Conservation (phyloP, 1,140 invertebrate genomes). For the Leptinotarsa defecta region DNA sequence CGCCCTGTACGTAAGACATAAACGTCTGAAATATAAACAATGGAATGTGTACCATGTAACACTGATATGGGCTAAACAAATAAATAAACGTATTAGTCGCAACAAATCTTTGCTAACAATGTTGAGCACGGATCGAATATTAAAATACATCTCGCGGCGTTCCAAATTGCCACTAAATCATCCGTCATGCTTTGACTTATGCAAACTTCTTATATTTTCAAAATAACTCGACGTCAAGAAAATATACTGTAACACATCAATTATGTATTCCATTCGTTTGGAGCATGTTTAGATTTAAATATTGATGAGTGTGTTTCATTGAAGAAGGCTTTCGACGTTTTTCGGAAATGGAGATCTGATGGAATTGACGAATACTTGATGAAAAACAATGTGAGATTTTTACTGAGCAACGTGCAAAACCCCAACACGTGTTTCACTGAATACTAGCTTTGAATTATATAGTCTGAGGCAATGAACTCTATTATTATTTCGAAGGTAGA, state of each 20-base stretch:
- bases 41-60: background rate
- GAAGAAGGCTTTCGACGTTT: no score
- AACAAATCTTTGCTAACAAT: constrained; percentile 12
- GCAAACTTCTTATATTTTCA: constrained; percentile 1
- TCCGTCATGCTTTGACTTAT: background rate
- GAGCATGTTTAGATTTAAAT: background rate
- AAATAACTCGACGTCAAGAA: background rate
- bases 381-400: no score
- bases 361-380: no score
- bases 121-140: constrained; percentile 6
- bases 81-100: constrained; percentile 13
- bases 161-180: constrained; percentile 2
- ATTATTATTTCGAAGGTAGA: no score
- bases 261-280: background rate
- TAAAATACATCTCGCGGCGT: constrained; percentile 7
- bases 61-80: constrained; percentile 9
- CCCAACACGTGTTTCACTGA: no score
- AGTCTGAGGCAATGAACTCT: no score
- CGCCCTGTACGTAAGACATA: no score
- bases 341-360: no score
- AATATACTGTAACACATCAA: background rate
- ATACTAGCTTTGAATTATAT: no score
- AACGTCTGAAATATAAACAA: background rate
- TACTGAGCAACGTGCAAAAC: no score
- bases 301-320: no score